Conservation (phyloP, 1,140 invertebrate genomes). For the Macrotrachela quadricornifera region DNA sequence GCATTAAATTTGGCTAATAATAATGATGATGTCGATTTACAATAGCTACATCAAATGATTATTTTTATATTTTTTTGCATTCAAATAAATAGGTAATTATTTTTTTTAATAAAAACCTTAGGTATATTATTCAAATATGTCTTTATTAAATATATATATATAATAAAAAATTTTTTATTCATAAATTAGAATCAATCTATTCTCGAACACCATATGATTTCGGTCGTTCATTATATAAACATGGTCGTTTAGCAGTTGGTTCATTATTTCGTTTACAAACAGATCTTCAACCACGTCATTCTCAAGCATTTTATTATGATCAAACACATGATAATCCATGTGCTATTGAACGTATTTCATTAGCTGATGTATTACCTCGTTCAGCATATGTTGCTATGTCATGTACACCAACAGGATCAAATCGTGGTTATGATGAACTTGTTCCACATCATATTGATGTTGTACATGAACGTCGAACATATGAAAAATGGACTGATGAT, state of each 20-base stretch:
- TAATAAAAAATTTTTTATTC: slow-evolving; percentile 5
- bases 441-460: slow-evolving; percentile 95
- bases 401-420: slow-evolving; percentile 73
- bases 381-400: slow-evolving; percentile 72
- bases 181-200: slow-evolving; percentile 55
- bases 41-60: too few relatives aligned
- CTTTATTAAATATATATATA: slow-evolving; percentile 5
- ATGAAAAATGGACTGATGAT: slow-evolving; percentile 50
- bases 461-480: slow-evolving; percentile 67
- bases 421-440: slow-evolving; percentile 81
- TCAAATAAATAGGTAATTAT: too few relatives aligned
- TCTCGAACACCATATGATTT: slow-evolving; percentile 74
- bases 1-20: too few relatives aligned
- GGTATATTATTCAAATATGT: slow-evolving; percentile 7
- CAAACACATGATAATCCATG: slow-evolving; percentile 87
- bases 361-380: slow-evolving; percentile 68
- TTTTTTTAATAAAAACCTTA: background rate
- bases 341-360: slow-evolving; percentile 53
- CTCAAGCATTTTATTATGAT: slow-evolving; percentile 83
- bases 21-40: too few relatives aligned
- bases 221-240: slow-evolving; percentile 41
- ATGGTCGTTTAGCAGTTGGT: slow-evolving; percentile 6
- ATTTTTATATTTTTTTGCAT: too few relatives aligned
- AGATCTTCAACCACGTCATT: slow-evolving; percentile 41
- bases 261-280: slow-evolving; percentile 8